A percentile compares a stretch with the other conserved stretches of the same genome.
These are phyloP conservation scores for Oscheius sp. DNA, from an alignment of 2,888 invertebrate genomes.

Conservation along the genomic window DNA sequence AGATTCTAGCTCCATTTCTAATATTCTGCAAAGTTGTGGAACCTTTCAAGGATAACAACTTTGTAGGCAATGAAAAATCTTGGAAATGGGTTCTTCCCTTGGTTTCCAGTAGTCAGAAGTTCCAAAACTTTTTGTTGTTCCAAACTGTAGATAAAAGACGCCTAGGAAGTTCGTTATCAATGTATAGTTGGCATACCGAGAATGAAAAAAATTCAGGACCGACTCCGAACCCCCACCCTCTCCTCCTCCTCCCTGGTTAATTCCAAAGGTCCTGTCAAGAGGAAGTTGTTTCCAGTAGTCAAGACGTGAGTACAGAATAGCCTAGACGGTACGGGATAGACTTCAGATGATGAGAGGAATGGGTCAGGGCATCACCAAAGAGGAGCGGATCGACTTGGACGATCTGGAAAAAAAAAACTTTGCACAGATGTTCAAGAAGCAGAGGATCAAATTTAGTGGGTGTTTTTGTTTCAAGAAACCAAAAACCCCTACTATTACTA, in stretches of 20 bases:
- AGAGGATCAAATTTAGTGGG: conserved; percentile 91
- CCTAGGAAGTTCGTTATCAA: too few species aligned
- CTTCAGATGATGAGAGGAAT: conserved; percentile 41
- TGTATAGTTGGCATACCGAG: too few species aligned
- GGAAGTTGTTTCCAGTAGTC: conserved; percentile 28
- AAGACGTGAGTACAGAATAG: background rate
- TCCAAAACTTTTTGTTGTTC: too few species aligned
- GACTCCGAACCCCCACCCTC: background rate
- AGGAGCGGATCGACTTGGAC: conserved; percentile 82
- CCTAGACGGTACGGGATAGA: background rate
- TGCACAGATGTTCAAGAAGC: conserved; percentile 96
- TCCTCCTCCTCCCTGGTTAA: conserved; percentile 12
- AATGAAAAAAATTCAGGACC: background rate
- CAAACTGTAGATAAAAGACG: too few species aligned
- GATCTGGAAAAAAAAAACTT: conserved; percentile 98
- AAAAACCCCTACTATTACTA: too few species aligned
- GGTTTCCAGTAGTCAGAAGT: too few species aligned
- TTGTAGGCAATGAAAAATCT: too few species aligned
- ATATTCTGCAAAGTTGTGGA: too few species aligned
- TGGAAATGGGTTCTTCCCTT: too few species aligned
- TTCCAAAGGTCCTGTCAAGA: conserved; percentile 36
- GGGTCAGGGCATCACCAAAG: conserved; percentile 37
- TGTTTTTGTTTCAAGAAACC: background rate
- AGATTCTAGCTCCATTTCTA: too few species aligned
- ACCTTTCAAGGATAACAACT: too few species aligned